Base-by-base conservation (phyloP, 2,797 vertebrate genomes). In the Bovichtus variegatus region DNA sequence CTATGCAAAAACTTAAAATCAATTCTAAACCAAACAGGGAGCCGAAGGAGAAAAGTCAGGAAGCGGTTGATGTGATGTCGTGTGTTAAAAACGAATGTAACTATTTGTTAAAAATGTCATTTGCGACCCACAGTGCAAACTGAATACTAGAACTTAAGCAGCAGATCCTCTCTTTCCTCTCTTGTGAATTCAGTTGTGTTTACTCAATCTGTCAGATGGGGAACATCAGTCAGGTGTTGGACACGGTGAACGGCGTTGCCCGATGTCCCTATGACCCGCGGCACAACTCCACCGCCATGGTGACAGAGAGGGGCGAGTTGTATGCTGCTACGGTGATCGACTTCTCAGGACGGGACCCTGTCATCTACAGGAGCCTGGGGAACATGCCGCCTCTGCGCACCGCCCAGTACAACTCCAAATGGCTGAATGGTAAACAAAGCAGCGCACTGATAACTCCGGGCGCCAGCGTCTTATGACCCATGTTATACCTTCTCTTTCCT, bases 361-460 rank as follows among this genome's bases (percentile, higher is more conserved):
- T 98, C 73, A 97, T 99, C 85, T 99, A 99, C 90, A 95, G 98
- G 57, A 99, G 98, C 57, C 93, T 99, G 80, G 98, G 98, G 2
- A 83, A 94, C 44, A 92, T 98, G 88, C 97, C 97, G 0, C 97
- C 98, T 0, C 96, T 99, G 8, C 96, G 98, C 74, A 97, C 96
- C 0, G 98, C 97, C 0, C 97, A 99, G 87, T 99, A 99, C 93
- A 99, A 99, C 94, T 99, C 98, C 80, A 99, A 98, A 71, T 99
- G 98, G 98, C 95, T 99, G 50, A 98, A 98, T 9, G 98, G 98
- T 99, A 80, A 79, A 54, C 4, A 54, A 38, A 68, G 49, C 16
- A 10, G 19, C 25, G 29, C 16, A 3, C 5, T 1, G 0, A 25
- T 50, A 15, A 31, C n/a, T 53, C 0, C 16, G 41, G 23, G 19